phyloP scores from a whole-genome alignment of 2,888 invertebrate species.

The Escarpia spicata region DNA sequence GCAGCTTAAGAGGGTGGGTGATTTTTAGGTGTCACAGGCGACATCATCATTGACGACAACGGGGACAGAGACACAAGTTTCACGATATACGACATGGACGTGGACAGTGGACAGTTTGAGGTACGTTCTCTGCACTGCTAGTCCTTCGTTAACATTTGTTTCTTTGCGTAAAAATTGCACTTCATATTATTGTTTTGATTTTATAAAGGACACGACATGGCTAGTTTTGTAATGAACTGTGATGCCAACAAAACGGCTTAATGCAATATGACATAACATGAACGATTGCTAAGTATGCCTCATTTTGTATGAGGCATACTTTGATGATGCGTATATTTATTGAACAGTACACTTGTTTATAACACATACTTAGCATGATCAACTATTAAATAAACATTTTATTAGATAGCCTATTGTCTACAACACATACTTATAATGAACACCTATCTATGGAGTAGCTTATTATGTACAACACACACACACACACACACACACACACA shows the following conservation, averaged over 20 bases:
- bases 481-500: too few relatives aligned
- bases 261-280: neutral
- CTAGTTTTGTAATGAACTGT: too few relatives aligned
- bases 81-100: slow-evolving; percentile 50
- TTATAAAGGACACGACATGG: too few relatives aligned
- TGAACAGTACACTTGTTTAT: neutral
- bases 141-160: neutral
- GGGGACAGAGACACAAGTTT: slow-evolving; percentile 54
- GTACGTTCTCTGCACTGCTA: slow-evolving; percentile 33
- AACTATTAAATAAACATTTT: slow-evolving; percentile 14
- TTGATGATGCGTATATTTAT: too few relatives aligned
- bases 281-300: too few relatives aligned
- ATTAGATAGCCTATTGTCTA: neutral
- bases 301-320: too few relatives aligned
- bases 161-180: neutral
- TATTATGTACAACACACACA: too few relatives aligned
- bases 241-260: neutral
- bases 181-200: neutral
- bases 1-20: neutral
- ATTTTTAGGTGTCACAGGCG: slow-evolving; percentile 48
- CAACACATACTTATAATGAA: neutral
- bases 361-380: neutral
- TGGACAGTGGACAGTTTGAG: slow-evolving; percentile 47
- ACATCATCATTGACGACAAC: slow-evolving; percentile 51
- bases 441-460: neutral